These are phyloP conservation scores for Drosophila trapezifrons DNA, from an alignment of 1,140 invertebrate genomes.

Conservation along the genomic window DNA sequence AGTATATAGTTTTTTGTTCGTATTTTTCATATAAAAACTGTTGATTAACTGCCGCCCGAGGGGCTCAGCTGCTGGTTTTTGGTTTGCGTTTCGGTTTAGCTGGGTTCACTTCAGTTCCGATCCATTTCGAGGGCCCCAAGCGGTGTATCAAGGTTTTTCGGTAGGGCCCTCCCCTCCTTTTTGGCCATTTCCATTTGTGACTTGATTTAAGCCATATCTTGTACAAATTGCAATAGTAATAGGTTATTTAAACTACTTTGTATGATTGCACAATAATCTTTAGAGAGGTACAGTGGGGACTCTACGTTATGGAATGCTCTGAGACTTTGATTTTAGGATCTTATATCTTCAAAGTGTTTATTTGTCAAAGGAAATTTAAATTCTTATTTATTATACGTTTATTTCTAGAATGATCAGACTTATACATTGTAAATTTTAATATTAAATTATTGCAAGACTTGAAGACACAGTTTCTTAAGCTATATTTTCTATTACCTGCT, in stretches of 20 bases:
- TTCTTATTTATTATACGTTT: too few species aligned
- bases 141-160: slow-evolving; percentile 62
- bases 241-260: neutral
- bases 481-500: neutral
- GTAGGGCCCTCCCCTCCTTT: slow-evolving; percentile 7
- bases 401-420: too few species aligned
- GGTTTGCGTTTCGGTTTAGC: slow-evolving; percentile 18
- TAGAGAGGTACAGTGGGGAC: neutral
- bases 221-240: neutral
- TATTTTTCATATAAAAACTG: slow-evolving; percentile 78
- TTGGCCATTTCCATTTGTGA: slow-evolving; percentile 20
- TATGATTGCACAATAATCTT: slow-evolving; percentile 13
- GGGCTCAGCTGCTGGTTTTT: slow-evolving; percentile 69
- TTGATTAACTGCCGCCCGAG: slow-evolving; percentile 73
- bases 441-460: too few species aligned
- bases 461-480: neutral
- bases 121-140: slow-evolving; percentile 39
- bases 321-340: too few species aligned
- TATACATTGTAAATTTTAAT: too few species aligned
- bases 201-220: slow-evolving; percentile 16
- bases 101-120: slow-evolving; percentile 34
- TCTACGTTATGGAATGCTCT: too few species aligned
- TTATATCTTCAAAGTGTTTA: neutral
- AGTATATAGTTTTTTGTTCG: slow-evolving; percentile 5
- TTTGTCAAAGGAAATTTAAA: too few species aligned